These are phyloP conservation scores for Bimastos eiseni DNA, from an alignment of 2,888 invertebrate species.

Conservation along the genomic window DNA sequence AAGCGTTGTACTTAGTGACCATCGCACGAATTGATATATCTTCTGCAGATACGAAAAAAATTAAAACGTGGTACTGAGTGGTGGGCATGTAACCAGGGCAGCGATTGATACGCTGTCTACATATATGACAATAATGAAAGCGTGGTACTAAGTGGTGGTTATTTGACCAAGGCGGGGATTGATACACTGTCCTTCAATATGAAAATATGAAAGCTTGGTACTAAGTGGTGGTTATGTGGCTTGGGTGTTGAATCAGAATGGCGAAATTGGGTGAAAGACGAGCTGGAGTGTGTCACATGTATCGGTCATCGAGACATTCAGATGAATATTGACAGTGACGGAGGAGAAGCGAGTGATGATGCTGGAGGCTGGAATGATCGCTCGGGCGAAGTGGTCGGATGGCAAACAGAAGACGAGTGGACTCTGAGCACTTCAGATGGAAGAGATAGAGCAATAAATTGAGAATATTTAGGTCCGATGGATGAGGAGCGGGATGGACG, in stretches of 20 bases:
- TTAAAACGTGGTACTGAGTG: no score
- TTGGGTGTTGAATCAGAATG: neutral
- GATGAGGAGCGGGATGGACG: neutral
- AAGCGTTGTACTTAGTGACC: no score
- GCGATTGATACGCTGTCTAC: no score
- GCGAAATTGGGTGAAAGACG: neutral
- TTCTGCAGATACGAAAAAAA: no score
- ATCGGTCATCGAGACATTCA: neutral
- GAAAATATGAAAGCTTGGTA: no score
- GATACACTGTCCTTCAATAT: no score
- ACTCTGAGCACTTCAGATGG: neutral
- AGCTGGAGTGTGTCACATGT: neutral
- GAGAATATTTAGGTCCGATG: neutral
- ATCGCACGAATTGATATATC: no score
- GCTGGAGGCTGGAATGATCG: neutral
- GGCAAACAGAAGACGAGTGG: neutral
- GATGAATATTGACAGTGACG: neutral
- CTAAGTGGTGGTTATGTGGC: neutral
- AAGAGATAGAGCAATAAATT: neutral
- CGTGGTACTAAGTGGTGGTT: no score
- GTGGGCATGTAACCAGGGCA: no score
- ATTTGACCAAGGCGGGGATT: no score
- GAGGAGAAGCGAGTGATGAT: neutral
- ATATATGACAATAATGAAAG: no score
- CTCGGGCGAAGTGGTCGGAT: neutral